A percentile compares a stretch with the other conserved stretches of the same genome.
Conservation (phyloP, 2,888 invertebrate species). For the Sarcophaga carnaria region DNA sequence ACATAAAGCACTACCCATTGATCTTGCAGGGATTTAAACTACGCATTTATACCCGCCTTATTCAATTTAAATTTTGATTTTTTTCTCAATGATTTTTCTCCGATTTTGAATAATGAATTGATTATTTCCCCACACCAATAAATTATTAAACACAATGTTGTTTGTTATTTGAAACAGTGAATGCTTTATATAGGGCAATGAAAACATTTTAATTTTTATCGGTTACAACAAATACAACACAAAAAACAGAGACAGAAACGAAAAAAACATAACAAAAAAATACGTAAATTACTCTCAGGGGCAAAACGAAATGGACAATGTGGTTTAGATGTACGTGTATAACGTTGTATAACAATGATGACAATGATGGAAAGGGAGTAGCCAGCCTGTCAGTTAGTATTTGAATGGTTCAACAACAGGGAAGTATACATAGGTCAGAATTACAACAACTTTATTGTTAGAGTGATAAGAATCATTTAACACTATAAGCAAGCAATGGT, state of each 20-base stretch:
- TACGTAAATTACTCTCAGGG: constrained; percentile 43
- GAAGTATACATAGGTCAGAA: not conserved
- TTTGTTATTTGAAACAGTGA: constrained; percentile 19
- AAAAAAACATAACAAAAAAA: constrained; percentile 7
- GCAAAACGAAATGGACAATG: not conserved
- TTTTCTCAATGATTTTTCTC: no score
- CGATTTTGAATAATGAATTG: not conserved
- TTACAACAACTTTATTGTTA: not conserved
- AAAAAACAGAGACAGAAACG: not conserved
- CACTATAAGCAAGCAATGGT: not conserved
- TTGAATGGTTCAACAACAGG: not conserved
- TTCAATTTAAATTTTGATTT: no score
- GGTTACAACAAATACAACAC: constrained; percentile 3
- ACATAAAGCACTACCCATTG: no score
- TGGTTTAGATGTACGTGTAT: not conserved
- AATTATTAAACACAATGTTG: constrained; percentile 33
- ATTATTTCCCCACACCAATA: constrained; percentile 8
- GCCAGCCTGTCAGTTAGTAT: no score
- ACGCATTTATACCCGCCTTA: no score
- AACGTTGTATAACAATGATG: not conserved
- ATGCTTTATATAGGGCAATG: constrained; percentile 40
- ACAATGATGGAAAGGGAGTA: not conserved
- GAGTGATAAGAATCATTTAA: constrained; percentile 11
- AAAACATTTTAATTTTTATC: constrained; percentile 57
- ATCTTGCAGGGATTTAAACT: no score